Conservation (phyloP, 2,797 vertebrate genomes). For the Helicolenus hilgendorfi region DNA sequence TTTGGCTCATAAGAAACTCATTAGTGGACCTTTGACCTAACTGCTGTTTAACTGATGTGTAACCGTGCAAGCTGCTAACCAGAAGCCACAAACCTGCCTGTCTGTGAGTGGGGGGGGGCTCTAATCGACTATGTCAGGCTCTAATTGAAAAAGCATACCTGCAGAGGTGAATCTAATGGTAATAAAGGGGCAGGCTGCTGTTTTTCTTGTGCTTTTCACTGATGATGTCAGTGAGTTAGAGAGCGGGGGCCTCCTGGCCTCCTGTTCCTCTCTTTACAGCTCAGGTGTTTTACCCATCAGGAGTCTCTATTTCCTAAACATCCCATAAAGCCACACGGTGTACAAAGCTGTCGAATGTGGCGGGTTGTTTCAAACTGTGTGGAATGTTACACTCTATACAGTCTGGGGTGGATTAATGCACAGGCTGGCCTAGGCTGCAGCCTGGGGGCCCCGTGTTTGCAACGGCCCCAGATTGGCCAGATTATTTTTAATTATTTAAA, state of each 20-base stretch:
- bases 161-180: conserved; percentile 23
- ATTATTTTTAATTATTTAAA: no score
- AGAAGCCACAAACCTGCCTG: conserved; percentile 13
- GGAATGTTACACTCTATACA: conserved; percentile 23
- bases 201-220: conserved; percentile 12
- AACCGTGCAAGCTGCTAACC: conserved; percentile 12
- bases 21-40: conserved; percentile 37
- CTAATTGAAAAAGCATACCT: conserved; percentile 43
- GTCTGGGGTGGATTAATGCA: no score
- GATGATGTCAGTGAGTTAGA: conserved; percentile 35
- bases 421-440: no score
- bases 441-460: no score
- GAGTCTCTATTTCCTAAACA: not conserved
- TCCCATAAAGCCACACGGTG: not conserved
- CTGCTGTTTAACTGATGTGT: not conserved
- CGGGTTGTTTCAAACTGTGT: conserved; percentile 20
- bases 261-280: conserved; percentile 23
- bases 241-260: not conserved
- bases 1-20: conserved; percentile 13
- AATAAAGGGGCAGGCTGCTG: not conserved
- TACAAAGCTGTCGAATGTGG: not conserved
- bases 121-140: conserved; percentile 23
- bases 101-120: conserved; percentile 7
- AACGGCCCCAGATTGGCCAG: no score
- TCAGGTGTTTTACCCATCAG: conserved; percentile 71